Base-by-base conservation (phyloP, 2,797 vertebrate genomes). In the Ceyx erithaca region DNA sequence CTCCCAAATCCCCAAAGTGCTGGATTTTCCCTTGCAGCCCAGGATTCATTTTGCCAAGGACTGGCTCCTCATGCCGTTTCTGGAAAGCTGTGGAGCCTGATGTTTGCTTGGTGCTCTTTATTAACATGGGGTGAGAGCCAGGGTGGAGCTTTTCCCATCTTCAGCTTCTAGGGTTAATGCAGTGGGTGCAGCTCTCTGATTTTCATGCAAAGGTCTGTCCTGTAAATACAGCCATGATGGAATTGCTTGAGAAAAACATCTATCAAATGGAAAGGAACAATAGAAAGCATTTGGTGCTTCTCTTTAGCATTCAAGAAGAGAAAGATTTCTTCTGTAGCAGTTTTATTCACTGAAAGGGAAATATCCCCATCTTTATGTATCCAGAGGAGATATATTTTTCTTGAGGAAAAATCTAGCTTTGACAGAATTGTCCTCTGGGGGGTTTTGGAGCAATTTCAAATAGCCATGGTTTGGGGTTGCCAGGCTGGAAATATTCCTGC, bases 221-320 rank as follows among this genome's bases (percentile, higher is more conserved):
- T 2, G 69, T 46, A 62, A 69, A 72, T 30, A 30, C 41, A 52
- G 7, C 70, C 1, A 0, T 7, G 62, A 14, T 2, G 3, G 48
- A 55, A 62, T 21, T 0, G 35, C 4, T 3, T 5, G 52, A 68
- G 70, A 46, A 69, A 46, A 71, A 40, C 0, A 0, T 9, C 0
- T 8, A 31, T 14, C 31, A n/a, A 35, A 62, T 4, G 49, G 62
- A 57, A 66, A 64, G 7, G 9, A 3, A 61, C 3, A 6, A 70
- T 8, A 12, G n/a, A 68, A 63, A 73, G 49, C 6, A 2, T n/a
- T 54, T 19, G 21, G 28, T 59, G 63, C 55, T 71, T 62, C 57
- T 78, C 30, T 33, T 49, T 77, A 52, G 83, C 66, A 7, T 20
- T 64, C 22, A 20, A 79, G 82, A 71, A 41, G 37, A 11, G 4